Percentiles rank a stretch among this genome's conserved stretches.
phyloP scores from a whole-genome alignment of 2,888 invertebrate genomes.

The Nycteola revayana region DNA sequence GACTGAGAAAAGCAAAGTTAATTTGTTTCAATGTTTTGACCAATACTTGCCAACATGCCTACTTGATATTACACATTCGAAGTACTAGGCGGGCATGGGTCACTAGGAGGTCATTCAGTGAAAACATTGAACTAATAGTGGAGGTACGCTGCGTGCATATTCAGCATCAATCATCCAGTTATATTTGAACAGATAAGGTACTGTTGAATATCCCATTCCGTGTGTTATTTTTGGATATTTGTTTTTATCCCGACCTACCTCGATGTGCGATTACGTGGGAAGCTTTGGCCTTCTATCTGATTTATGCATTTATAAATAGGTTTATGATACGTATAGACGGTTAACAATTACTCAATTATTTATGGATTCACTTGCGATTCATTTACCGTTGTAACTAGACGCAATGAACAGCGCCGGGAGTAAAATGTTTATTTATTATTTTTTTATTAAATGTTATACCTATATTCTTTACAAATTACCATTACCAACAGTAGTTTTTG shows the following conservation, averaged over 20 bases:
- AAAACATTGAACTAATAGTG: conserved; percentile 49
- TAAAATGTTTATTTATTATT: no score
- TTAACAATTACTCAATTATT: conserved; percentile 49
- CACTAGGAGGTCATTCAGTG: conserved; percentile 40
- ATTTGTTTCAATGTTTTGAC: conserved; percentile 22
- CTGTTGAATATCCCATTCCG: no score
- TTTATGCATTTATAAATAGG: conserved; percentile 70
- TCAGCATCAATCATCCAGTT: conserved; percentile 39
- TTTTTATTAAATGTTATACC: no score
- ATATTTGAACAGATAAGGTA: neutral
- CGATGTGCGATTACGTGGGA: conserved; percentile 57
- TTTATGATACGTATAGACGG: conserved; percentile 49
- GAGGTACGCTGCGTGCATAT: conserved; percentile 32
- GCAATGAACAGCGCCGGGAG: no score
- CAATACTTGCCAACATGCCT: conserved; percentile 5
- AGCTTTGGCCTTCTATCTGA: conserved; percentile 59
- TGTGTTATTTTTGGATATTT: conserved; percentile 45
- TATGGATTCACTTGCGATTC: conserved; percentile 33
- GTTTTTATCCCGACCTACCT: conserved; percentile 72
- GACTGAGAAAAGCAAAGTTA: conserved; percentile 16
- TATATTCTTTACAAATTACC: no score
- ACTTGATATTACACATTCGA: neutral
- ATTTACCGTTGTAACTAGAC: conserved; percentile 13
- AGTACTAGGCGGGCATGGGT: conserved; percentile 39
- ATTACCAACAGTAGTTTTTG: no score